These are phyloP conservation scores for Eurytoma californica DNA, from an alignment of 2,888 invertebrate genomes.

Conservation along the genomic window DNA sequence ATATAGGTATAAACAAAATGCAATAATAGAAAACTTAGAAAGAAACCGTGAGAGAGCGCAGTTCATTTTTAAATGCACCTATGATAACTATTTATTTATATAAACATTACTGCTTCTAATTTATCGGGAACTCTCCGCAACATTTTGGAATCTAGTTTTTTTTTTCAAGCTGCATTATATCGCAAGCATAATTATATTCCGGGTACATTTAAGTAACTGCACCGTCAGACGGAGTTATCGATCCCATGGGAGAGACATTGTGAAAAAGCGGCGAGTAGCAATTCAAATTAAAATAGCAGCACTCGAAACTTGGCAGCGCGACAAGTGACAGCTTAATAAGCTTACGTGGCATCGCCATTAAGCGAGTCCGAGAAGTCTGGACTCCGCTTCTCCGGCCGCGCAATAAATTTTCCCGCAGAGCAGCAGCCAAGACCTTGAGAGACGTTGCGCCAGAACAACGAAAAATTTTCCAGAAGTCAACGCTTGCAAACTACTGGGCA, in stretches of 20 bases:
- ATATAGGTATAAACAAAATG: no score
- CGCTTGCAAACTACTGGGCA: neutral
- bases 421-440: neutral
- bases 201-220: neutral
- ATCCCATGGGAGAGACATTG: constrained; percentile 2
- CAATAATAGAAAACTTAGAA: no score
- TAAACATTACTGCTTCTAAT: neutral
- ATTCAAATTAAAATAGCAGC: constrained; percentile 33
- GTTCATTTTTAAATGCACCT: no score
- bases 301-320: constrained; percentile 37
- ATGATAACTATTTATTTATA: neutral
- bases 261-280: constrained; percentile 10
- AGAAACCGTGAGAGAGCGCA: no score
- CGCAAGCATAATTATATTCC: constrained; percentile 18
- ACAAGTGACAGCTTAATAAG: constrained; percentile 20
- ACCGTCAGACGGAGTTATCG: constrained; percentile 24
- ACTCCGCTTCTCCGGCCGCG: neutral
- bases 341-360: constrained; percentile 24
- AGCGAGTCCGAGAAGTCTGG: neutral
- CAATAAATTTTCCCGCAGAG: neutral
- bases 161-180: neutral
- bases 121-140: neutral
- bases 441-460: neutral
- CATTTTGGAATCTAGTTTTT: neutral
- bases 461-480: neutral